Evolutionary conservation across 2,888 invertebrate genomes (phyloP).

Genomic region (Troilus luridus): DNA sequence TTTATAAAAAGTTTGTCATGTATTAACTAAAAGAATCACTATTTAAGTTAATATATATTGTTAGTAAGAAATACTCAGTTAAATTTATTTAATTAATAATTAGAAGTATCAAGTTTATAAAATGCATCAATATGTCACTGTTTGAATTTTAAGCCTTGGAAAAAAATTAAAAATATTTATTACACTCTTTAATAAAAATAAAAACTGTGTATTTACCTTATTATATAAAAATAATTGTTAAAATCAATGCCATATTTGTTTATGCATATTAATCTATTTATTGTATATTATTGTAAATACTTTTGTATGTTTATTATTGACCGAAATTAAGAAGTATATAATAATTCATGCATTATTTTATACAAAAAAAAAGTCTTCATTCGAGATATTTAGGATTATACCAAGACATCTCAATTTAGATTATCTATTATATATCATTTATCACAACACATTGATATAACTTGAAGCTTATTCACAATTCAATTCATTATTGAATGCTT

Average conservation of each 20-base stretch:
- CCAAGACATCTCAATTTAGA: neutral
- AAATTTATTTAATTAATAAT: neutral
- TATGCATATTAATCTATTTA: neutral
- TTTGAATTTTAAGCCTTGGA: neutral
- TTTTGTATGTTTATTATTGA: constrained; percentile 5
- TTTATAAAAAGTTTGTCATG: neutral
- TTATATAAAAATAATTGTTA: neutral
- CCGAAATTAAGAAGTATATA: neutral
- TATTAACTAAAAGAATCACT: neutral
- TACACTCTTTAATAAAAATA: neutral
- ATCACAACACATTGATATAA: neutral
- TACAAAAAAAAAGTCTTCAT: neutral
- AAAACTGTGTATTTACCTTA: neutral
- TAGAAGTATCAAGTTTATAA: neutral
- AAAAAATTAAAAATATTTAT: neutral
- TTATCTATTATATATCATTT: neutral
- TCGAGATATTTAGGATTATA: neutral
- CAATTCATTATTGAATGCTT: neutral
- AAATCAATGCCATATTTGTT: neutral
- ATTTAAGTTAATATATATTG: neutral
- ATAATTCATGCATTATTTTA: neutral
- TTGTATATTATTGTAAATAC: constrained; percentile 27
- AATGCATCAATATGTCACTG: neutral
- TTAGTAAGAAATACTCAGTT: neutral
- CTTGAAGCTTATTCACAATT: neutral